Base-by-base conservation (phyloP, 2,113 vertebrate genomes). In the Atlantisia rogersi region DNA sequence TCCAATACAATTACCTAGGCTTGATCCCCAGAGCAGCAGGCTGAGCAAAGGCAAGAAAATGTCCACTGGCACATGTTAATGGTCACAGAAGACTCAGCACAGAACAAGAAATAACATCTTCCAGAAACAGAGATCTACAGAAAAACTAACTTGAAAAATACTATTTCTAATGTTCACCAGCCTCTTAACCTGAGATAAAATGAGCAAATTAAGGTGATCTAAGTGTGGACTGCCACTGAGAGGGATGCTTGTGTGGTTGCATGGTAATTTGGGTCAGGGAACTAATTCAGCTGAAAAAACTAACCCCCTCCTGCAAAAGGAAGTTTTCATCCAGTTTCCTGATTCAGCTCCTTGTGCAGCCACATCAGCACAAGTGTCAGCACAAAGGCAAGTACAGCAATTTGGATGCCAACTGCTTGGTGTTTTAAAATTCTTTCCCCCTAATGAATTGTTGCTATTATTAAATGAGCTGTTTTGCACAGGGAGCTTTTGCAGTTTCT, bases 201-300 rank as follows among this genome's bases (percentile, higher is more conserved):
- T n/a, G 37, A 91, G 74, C 42, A 89, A 92, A 94, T 82, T 67
- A 78, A 64, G 48, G 29, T 46, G 69, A 76, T 60, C 15, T 44
- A 78, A 82, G 65, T 42, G 69, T 46, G 48, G 62, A 56, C 48
- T 91, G 62, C 60, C 62, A 63, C 28, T 91, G 58, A 93, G 81
- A 89, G 46, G 42, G 65, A 89, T 74, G 71, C 19, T 69, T 86
- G 55, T 88, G 76, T 63, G 44, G 37, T 16, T 92, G 50, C 81
- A 80, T 2, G 13, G 84, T 81, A 93, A 95, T 96, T 82, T 95
- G 55, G 88, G 75, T 92, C 71, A 96, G 94, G 82, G 88, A 92
- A 95, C 59, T 50, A 88, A 94, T 92, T 85, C 88, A 94, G 82
- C 29, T 65, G 48, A 44, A 93, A 93, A 94, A 95, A 83, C 21